Percentiles rank a stretch among this genome's conserved stretches.
These are phyloP conservation scores for Oxycera nigricornis DNA, from an alignment of 2,888 invertebrate genomes.

Conservation along the genomic window DNA sequence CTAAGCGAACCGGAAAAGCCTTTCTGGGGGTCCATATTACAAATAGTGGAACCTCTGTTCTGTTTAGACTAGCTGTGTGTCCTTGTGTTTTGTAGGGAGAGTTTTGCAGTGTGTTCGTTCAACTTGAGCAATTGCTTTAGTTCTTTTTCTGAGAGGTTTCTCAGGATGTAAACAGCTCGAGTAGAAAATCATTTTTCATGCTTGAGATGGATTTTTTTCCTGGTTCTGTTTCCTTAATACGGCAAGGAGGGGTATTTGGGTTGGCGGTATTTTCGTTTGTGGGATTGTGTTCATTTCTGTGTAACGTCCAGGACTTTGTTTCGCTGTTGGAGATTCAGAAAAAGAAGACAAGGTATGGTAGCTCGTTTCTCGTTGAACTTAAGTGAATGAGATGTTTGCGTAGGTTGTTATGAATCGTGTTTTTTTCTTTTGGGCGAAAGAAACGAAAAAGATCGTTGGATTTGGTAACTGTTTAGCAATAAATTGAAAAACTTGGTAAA, in stretches of 20 bases:
- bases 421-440: too few species aligned
- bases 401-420: too few species aligned
- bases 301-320: not conserved
- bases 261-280: not conserved
- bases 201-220: not conserved
- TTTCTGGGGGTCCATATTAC: constrained; percentile 4
- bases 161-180: not conserved
- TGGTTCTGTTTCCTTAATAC: not conserved
- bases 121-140: not conserved
- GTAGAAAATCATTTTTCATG: constrained; percentile 24
- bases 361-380: too few species aligned
- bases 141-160: not conserved
- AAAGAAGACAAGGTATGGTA: too few species aligned
- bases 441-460: too few species aligned
- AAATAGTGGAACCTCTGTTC: not conserved
- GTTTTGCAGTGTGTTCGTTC: not conserved
- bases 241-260: not conserved
- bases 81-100: too few species aligned
- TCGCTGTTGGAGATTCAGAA: not conserved
- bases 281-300: not conserved
- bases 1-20: constrained; percentile 23
- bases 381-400: too few species aligned
- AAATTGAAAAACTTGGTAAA: too few species aligned
- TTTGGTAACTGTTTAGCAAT: too few species aligned
- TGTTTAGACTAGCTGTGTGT: not conserved